Conservation (phyloP, 2,113 vertebrate genomes). For the Gymnobelideus leadbeateri region DNA sequence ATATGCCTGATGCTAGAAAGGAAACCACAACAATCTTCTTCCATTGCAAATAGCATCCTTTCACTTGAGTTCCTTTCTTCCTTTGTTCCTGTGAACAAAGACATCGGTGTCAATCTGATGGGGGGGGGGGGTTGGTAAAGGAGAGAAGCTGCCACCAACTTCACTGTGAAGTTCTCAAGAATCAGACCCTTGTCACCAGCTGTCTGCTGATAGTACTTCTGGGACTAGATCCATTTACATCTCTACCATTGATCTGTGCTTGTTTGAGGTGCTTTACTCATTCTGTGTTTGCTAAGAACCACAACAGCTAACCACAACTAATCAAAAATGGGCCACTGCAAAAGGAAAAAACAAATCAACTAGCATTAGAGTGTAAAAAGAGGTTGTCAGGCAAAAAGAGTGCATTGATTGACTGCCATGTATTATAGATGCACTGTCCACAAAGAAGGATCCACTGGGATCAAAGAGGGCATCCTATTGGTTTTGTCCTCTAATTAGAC, state of each 20-base stretch:
- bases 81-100: neutral
- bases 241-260: neutral
- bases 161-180: neutral
- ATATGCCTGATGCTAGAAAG: neutral
- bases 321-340: conserved; percentile 8
- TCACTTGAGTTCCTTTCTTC: neutral
- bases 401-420: conserved; percentile 4
- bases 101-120: neutral
- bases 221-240: neutral
- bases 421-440: conserved; percentile 21
- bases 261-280: neutral
- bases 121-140: neutral
- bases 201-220: neutral
- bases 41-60: neutral
- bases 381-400: neutral
- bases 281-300: conserved; percentile 51
- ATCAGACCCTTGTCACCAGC: conserved; percentile 17
- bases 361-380: conserved; percentile 5
- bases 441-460: neutral
- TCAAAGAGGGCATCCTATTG: neutral
- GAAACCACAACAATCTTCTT: neutral
- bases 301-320: conserved; percentile 39
- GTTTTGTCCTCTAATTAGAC: neutral
- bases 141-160: neutral
- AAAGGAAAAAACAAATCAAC: neutral